phyloP scores from a whole-genome alignment of 2,888 invertebrate genomes.

The Mythimna ferrago region DNA sequence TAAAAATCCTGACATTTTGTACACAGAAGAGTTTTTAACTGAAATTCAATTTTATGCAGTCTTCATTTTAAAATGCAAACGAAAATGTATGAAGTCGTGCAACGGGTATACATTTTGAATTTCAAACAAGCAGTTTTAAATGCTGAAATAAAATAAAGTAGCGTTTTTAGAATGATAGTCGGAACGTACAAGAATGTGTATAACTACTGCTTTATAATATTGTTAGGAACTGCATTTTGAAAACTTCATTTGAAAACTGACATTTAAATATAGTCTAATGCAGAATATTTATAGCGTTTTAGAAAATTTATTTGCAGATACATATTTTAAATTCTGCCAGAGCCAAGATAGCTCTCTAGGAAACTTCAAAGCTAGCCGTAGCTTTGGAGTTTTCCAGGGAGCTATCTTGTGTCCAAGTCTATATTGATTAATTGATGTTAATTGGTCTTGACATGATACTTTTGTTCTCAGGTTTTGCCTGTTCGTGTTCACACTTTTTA shows the following conservation, averaged over 20 bases:
- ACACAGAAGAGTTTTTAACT: slow-evolving; percentile 22
- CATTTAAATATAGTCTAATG: neutral
- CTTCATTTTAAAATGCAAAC: slow-evolving; percentile 42
- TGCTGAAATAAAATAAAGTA: slow-evolving; percentile 20
- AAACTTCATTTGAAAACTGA: slow-evolving; percentile 5
- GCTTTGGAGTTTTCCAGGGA: slow-evolving; percentile 9
- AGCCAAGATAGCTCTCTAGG: neutral
- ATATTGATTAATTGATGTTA: too few relatives aligned
- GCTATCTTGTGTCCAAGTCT: slow-evolving; percentile 6
- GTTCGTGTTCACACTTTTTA: slow-evolving; percentile 98
- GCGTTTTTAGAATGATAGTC: slow-evolving; percentile 2
- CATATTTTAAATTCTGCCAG: neutral
- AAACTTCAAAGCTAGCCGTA: too few relatives aligned
- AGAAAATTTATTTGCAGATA: neutral
- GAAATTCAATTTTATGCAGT: slow-evolving; percentile 38
- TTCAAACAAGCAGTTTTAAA: slow-evolving; percentile 43
- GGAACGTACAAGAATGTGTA: neutral
- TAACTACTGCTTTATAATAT: neutral
- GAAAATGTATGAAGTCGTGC: slow-evolving; percentile 27
- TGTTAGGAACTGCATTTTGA: neutral
- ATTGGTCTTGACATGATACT: slow-evolving; percentile 38
- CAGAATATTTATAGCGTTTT: neutral
- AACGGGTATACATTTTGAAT: slow-evolving; percentile 33
- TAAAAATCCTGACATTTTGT: slow-evolving; percentile 41
- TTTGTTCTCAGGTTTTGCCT: slow-evolving; percentile 95